phyloP scores from a whole-genome alignment of 2,797 vertebrate species.

The Emys orbicularis region DNA sequence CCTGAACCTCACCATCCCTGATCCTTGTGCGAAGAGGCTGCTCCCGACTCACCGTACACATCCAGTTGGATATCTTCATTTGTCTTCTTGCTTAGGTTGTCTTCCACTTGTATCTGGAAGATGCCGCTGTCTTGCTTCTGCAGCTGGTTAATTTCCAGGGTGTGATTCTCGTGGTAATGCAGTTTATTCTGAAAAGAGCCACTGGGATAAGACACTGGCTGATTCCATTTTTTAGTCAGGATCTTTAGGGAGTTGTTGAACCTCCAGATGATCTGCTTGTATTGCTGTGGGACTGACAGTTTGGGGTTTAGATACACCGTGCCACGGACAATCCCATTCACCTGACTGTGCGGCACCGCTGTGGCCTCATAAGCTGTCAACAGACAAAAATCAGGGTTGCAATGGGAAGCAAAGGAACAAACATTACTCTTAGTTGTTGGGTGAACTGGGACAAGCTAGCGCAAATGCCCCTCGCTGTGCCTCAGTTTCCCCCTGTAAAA shows the following conservation, averaged over 20 bases:
- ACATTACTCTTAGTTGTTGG: not conserved
- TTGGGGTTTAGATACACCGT: not conserved
- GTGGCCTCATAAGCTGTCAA: not conserved
- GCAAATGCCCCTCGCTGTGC: not conserved
- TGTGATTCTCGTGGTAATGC: not conserved
- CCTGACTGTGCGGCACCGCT: accelerated
- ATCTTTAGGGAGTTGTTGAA: accelerated
- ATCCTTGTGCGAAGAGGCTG: accelerated
- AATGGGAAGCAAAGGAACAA: not conserved
- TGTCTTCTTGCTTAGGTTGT: accelerated
- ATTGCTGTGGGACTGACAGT: accelerated
- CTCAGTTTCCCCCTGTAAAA: not conserved
- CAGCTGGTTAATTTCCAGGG: accelerated
- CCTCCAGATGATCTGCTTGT: not conserved
- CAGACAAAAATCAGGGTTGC: not conserved
- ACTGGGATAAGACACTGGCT: accelerated
- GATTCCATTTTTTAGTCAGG: accelerated
- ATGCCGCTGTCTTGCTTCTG: accelerated
- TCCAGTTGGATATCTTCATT: accelerated
- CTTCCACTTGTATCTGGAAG: not conserved
- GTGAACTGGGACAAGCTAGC: not conserved
- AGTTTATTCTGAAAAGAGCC: accelerated
- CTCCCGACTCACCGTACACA: not conserved
- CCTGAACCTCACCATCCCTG: not conserved
- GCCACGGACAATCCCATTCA: accelerated